Base-by-base conservation (phyloP, 2,113 vertebrate species). In the Corythaeola cristata region DNA sequence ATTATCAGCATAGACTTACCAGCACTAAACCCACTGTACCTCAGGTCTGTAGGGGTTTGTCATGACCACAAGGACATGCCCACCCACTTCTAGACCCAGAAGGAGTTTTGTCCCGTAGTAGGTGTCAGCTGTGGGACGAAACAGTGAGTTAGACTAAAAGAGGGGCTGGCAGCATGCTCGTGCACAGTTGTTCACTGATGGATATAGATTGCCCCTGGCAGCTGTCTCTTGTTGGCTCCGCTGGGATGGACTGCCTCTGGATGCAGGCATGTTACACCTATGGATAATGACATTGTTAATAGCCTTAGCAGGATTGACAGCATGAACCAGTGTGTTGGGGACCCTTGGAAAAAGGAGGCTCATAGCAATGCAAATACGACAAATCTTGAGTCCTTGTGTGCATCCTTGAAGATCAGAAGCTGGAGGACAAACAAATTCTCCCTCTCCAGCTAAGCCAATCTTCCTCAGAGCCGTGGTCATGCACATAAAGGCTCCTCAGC, bases 131-230 rank as follows among this genome's bases (percentile, higher is more conserved):
- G 53, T 33, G 33, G 41, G 18, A n/a, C 28, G 35, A 39, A 59
- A 64, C 15, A 59, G 30, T 8, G 8, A 6, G 6, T 37, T 50
- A 39, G 39, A 50, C 23, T 71, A 49, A 53, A 44, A 83, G 49
- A 74, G 41, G 33, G 21, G 23, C 49, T 69, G 68, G 37, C 50
- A 58, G 19, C 20, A 24, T 11, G 45, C 28, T 63, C 6, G 0
- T 10, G 19, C 44, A 44, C 33, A 15, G 7, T 56, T 0, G 1
- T 55, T 67, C 0, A 0, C 20, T 56, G 20, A n/a, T 15, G 12
- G 77, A 44, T 67, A 33, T 7, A 26, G 19, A 56, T n/a, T 67
- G 45, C 7, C 14, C 30, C 27, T 58, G 32, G 27, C 52, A 87
- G 47, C 17, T 75, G 21, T 21, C 39, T 14, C 37, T 52, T 63